Conservation (phyloP, 1,140 invertebrate genomes). For the Ylistrum balloti region DNA sequence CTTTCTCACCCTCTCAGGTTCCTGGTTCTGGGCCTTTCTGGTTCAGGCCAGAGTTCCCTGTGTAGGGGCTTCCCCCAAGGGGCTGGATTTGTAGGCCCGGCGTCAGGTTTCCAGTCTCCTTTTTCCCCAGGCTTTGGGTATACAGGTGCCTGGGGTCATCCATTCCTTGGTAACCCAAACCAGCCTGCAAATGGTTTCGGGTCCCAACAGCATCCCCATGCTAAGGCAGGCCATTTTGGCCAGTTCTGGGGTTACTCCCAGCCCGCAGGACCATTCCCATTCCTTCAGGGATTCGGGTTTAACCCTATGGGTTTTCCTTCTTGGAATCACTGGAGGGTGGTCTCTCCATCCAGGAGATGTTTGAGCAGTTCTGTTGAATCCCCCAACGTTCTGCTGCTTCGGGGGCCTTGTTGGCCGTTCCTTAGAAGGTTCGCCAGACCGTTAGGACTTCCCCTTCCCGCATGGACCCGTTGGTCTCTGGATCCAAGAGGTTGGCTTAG, state of each 20-base stretch:
- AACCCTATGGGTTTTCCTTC: background rate
- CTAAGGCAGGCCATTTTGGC: background rate
- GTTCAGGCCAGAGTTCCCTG: too few relatives aligned
- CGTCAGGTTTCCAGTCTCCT: too few relatives aligned
- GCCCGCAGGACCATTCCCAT: background rate
- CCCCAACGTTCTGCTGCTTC: background rate
- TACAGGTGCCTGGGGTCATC: too few relatives aligned
- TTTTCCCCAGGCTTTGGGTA: too few relatives aligned
- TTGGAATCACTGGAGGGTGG: background rate
- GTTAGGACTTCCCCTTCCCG: background rate
- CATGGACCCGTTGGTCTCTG: background rate
- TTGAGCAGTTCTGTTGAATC: background rate
- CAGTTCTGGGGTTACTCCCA: constrained; percentile 22
- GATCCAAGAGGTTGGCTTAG: too few relatives aligned
- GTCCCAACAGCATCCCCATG: too few relatives aligned
- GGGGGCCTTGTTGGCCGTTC: background rate
- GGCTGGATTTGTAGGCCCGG: too few relatives aligned
- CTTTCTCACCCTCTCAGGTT: too few relatives aligned
- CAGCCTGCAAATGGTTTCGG: too few relatives aligned
- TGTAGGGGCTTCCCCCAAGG: too few relatives aligned
- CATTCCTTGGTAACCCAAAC: too few relatives aligned
- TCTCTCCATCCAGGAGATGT: background rate
- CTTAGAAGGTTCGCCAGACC: background rate
- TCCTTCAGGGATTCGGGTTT: background rate
- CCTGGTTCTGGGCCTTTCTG: too few relatives aligned